Percentiles rank a stretch among this genome's conserved stretches.
Conservation (phyloP, 2,888 invertebrate species). For the Epinotia brunnichana region DNA sequence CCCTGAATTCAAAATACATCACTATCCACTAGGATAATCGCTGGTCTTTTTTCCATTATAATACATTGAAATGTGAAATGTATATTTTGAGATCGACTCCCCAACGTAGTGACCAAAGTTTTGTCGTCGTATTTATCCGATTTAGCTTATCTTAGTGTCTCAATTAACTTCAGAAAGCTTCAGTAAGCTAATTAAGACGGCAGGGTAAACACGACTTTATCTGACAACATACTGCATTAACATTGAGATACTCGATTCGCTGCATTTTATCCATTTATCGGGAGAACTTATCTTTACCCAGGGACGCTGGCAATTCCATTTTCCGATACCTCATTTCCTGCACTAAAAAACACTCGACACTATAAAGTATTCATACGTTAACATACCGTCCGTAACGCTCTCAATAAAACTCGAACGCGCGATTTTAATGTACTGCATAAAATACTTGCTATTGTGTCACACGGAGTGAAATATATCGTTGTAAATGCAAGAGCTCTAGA, state of each 20-base stretch:
- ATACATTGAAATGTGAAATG: too few species aligned
- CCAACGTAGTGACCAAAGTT: neutral
- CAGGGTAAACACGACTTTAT: neutral
- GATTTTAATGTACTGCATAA: conserved; percentile 43
- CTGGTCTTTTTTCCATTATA: too few species aligned
- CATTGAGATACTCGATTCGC: neutral
- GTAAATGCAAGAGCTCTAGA: neutral
- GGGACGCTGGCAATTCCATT: neutral
- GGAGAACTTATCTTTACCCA: neutral
- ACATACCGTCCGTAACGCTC: conserved; percentile 26
- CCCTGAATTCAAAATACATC: too few species aligned
- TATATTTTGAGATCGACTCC: too few species aligned
- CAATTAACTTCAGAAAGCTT: neutral
- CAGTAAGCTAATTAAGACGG: neutral
- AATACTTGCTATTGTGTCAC: conserved; percentile 39
- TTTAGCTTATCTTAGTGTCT: neutral
- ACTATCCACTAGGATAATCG: too few species aligned
- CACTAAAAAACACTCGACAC: conserved; percentile 16
- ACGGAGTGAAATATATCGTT: conserved; percentile 27
- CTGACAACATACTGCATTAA: neutral
- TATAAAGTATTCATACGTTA: conserved; percentile 34
- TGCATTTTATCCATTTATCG: neutral
- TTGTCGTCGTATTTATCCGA: neutral
- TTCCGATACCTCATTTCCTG: conserved; percentile 13
- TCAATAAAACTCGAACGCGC: conserved; percentile 34